These are phyloP conservation scores for Octomys mimax DNA, from an alignment of 2,797 vertebrate species.

Conservation along the genomic window DNA sequence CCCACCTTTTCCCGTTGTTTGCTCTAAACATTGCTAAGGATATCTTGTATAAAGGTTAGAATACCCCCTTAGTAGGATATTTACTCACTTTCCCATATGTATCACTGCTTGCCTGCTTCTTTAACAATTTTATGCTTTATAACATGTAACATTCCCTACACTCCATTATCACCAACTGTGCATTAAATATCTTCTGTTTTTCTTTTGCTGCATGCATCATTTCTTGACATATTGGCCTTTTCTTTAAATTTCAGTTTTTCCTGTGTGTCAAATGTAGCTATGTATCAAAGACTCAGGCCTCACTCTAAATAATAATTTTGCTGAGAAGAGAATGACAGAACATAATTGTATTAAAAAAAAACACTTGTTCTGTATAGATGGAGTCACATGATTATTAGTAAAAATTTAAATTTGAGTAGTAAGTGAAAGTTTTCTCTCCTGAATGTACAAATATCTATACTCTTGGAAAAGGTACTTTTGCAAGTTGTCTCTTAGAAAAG, in stretches of 20 bases:
- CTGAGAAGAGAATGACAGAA: background rate
- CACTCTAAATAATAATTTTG: background rate
- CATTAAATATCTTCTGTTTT: background rate
- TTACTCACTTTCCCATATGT: background rate
- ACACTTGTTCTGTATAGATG: background rate
- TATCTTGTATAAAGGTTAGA: background rate
- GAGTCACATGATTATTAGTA: background rate
- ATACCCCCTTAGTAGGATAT: background rate
- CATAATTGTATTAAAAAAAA: background rate
- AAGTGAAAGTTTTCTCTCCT: background rate
- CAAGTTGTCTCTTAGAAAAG: background rate
- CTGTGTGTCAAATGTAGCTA: background rate
- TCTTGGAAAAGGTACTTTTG: background rate
- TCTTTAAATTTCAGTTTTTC: background rate
- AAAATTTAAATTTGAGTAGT: background rate
- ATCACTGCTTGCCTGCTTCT: background rate
- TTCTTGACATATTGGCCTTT: background rate
- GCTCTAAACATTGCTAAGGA: background rate
- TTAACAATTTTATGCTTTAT: background rate
- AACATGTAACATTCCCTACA: background rate
- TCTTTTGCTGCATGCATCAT: background rate
- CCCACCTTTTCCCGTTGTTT: background rate
- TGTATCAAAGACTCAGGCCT: background rate
- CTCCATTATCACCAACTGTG: background rate
- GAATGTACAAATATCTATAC: background rate